Evolutionary conservation across 2,113 vertebrate species (phyloP).

Genomic region (Tetraodon nigroviridis): DNA sequence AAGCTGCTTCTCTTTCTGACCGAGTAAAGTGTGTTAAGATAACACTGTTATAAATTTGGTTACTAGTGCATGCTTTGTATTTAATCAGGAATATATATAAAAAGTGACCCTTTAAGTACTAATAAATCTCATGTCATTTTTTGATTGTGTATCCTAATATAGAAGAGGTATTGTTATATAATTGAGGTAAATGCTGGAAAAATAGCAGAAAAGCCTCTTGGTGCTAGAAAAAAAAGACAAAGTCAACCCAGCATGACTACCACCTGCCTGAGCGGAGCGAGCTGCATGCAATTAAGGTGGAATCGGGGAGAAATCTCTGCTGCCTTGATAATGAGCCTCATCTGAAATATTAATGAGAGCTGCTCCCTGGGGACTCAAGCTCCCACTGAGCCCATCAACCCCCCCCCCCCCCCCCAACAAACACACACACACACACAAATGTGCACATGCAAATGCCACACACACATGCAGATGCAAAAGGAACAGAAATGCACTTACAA

Average conservation of each 20-base stretch:
- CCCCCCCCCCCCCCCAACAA: slow-evolving; percentile 24
- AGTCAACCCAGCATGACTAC: slow-evolving; percentile 73
- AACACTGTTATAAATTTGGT: too few relatives aligned
- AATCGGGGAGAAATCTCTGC: slow-evolving; percentile 81
- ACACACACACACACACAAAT: background rate
- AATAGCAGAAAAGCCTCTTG: slow-evolving; percentile 52
- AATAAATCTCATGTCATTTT: slow-evolving; percentile 18
- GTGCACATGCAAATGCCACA: background rate
- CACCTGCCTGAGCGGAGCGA: slow-evolving; percentile 77
- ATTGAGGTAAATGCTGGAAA: slow-evolving; percentile 45
- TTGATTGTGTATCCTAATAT: slow-evolving; percentile 43
- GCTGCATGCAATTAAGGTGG: slow-evolving; percentile 82
- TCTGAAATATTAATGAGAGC: slow-evolving; percentile 84
- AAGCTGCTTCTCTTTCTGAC: too few relatives aligned
- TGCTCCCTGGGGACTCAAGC: slow-evolving; percentile 74
- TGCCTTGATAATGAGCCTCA: slow-evolving; percentile 82
- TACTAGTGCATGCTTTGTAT: slow-evolving; percentile 14
- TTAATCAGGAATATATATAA: slow-evolving; percentile 32
- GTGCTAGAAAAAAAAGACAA: slow-evolving; percentile 55
- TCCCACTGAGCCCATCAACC: slow-evolving; percentile 76
- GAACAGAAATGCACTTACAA: slow-evolving; percentile 24
- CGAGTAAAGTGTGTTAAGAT: too few relatives aligned
- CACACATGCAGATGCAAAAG: slow-evolving; percentile 26
- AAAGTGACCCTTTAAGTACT: slow-evolving; percentile 49
- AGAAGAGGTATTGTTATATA: slow-evolving; percentile 37